phyloP scores from a whole-genome alignment of 37 sponge, comb jelly and placozoan species.

The Aplysina aerophoba region DNA sequence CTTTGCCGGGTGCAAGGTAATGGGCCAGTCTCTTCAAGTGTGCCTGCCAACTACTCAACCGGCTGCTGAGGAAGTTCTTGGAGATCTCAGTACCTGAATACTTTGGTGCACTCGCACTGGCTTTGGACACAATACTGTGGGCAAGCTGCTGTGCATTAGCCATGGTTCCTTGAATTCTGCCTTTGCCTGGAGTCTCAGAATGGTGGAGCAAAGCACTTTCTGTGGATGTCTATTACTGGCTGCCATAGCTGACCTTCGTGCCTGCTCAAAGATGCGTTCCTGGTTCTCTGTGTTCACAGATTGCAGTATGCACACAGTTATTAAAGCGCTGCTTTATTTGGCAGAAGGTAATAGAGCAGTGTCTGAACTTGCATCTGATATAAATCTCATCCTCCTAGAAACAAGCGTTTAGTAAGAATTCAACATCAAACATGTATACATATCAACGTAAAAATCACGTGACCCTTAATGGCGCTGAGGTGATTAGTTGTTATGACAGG shows the following conservation, averaged over 20 bases:
- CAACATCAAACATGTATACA: constrained; percentile 2
- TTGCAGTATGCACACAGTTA: background rate
- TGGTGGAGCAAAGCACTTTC: background rate
- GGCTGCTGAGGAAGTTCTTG: constrained; percentile 19
- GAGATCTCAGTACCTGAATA: constrained; percentile 3
- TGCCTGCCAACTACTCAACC: constrained; percentile 27
- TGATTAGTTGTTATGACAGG: too few relatives aligned
- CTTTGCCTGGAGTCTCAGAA: constrained; percentile 33
- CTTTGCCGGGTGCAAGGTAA: constrained; percentile 21
- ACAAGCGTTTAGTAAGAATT: background rate
- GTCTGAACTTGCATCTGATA: background rate
- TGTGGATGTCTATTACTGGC: constrained; percentile 27
- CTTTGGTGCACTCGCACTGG: background rate
- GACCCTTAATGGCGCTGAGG: constrained; percentile 3
- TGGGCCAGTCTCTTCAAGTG: constrained; percentile 37
- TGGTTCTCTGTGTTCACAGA: constrained; percentile 34
- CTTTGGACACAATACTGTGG: constrained; percentile 11
- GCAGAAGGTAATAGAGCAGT: constrained; percentile 2
- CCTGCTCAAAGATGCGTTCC: constrained; percentile 26
- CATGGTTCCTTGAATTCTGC: background rate
- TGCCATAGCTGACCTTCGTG: background rate
- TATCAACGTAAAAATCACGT: background rate
- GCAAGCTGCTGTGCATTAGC: constrained; percentile 4
- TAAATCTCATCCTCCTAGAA: background rate
- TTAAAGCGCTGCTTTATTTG: constrained; percentile 11